Evolutionary conservation across 2,888 invertebrate genomes (phyloP).

Genomic region (Periphyllus acericola): DNA sequence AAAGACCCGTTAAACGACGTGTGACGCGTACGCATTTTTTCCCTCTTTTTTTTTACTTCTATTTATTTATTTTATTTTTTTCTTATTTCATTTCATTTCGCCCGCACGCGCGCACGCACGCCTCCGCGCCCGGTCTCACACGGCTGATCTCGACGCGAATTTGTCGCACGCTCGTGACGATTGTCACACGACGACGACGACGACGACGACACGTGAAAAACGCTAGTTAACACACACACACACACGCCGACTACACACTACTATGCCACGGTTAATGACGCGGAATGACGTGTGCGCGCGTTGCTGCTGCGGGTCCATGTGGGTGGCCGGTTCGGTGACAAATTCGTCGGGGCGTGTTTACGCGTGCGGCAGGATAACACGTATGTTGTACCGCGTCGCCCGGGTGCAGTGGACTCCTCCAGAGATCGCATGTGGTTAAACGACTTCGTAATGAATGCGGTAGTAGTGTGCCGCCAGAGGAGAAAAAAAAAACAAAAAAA

Average conservation of each 20-base stretch:
- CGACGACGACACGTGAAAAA: conserved; percentile 55
- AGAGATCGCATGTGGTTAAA: background rate
- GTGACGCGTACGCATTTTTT: conserved; percentile 47
- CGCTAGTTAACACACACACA: background rate
- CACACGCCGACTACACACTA: background rate
- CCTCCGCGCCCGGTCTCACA: conserved; percentile 32
- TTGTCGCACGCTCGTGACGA: conserved; percentile 51
- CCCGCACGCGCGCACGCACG: conserved; percentile 21
- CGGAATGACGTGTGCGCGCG: conserved; percentile 15
- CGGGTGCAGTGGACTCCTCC: background rate
- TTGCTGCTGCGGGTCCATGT: background rate
- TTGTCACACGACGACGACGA: conserved; percentile 38
- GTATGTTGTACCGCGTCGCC: background rate
- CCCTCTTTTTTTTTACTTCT: background rate
- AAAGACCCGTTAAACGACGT: conserved; percentile 62
- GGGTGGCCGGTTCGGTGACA: conserved; percentile 40
- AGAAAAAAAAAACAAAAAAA: background rate
- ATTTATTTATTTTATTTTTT: background rate
- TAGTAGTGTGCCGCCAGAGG: background rate
- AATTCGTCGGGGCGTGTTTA: conserved; percentile 24
- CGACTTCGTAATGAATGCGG: background rate
- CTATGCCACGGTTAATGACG: conserved; percentile 32
- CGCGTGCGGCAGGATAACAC: background rate
- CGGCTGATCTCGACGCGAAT: conserved; percentile 42
- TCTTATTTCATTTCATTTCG: background rate